These are phyloP conservation scores for Hymenopus coronatus DNA, from an alignment of 2,888 invertebrate species.

Conservation along the genomic window DNA sequence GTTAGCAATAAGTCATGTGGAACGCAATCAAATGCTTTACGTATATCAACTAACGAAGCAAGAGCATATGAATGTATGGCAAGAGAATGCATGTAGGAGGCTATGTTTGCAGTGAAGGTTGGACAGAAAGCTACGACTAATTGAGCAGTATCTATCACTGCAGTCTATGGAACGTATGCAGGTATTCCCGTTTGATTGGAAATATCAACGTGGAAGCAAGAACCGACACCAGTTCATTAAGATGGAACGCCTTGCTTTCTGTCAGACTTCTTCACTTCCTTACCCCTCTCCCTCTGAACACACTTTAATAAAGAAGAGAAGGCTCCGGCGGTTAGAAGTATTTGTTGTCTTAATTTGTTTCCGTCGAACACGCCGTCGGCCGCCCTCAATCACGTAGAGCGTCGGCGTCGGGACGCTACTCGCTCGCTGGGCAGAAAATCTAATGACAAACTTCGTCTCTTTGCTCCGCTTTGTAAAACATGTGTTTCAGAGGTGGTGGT, in stretches of 20 bases:
- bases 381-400: background rate
- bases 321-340: background rate
- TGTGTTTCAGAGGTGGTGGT: background rate
- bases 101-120: too few relatives aligned
- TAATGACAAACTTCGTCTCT: background rate
- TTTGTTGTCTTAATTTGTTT: slow-evolving; percentile 16
- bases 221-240: background rate
- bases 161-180: too few relatives aligned
- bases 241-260: background rate
- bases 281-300: background rate
- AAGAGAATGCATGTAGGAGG: too few relatives aligned
- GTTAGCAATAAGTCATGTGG: too few relatives aligned
- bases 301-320: background rate
- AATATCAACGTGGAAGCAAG: too few relatives aligned
- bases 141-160: too few relatives aligned
- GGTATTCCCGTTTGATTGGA: too few relatives aligned
- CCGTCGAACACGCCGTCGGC: background rate
- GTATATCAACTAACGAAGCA: too few relatives aligned
- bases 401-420: background rate
- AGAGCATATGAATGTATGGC: too few relatives aligned
- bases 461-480: background rate
- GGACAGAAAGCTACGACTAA: too few relatives aligned
- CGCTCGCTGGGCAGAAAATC: background rate
- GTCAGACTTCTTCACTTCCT: background rate
- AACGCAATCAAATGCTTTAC: too few relatives aligned